Percentiles rank a stretch among this genome's conserved stretches.
Conservation (phyloP, 2,113 vertebrate species). For the Paradoxurus hermaphroditus region DNA sequence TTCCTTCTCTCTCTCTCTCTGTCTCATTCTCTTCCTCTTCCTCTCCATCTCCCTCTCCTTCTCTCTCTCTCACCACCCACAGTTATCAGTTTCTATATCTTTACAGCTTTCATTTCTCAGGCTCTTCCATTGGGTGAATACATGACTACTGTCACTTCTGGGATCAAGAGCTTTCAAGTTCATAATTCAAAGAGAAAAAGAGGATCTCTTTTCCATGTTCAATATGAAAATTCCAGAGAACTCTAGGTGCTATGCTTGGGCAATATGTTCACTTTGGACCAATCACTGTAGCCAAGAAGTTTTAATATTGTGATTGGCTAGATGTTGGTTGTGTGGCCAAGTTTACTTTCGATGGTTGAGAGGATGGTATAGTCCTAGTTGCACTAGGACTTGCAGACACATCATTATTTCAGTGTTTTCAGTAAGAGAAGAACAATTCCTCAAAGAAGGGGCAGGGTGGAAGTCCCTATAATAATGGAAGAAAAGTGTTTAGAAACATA, state of each 20-base stretch:
- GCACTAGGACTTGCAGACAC: background rate
- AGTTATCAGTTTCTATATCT: background rate
- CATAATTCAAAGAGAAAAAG: background rate
- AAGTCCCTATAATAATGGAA: background rate
- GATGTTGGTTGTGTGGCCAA: background rate
- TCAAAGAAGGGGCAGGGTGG: background rate
- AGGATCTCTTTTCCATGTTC: background rate
- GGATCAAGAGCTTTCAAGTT: background rate
- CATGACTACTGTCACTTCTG: background rate
- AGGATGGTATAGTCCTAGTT: background rate
- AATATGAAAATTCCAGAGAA: background rate
- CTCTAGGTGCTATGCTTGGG: background rate
- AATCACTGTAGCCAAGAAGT: background rate
- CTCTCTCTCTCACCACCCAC: no score
- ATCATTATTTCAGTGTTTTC: background rate
- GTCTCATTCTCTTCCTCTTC: no score
- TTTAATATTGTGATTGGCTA: background rate
- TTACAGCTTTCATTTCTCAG: background rate
- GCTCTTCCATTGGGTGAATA: background rate
- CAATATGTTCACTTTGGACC: background rate
- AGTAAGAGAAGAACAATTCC: background rate
- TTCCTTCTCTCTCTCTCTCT: background rate
- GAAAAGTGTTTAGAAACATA: background rate
- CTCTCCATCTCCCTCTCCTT: background rate
- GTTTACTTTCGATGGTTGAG: background rate